A percentile compares a stretch with the other conserved stretches of the same genome.
Conservation (phyloP, 1,140 invertebrate species). For the Drosophila neocordata region DNA sequence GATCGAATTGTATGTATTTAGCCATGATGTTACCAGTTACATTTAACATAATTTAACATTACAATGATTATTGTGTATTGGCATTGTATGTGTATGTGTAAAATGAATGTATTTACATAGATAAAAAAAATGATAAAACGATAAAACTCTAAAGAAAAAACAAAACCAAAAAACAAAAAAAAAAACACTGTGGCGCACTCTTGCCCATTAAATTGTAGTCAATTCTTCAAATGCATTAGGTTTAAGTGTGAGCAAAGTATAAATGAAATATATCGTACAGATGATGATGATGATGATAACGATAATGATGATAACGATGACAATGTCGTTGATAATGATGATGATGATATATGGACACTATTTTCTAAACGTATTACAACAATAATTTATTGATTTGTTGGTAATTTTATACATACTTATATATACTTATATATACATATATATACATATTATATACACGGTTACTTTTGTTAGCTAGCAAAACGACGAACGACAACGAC, state of each 20-base stretch:
- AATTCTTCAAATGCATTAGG: slow-evolving; percentile 75
- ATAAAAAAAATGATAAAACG: neutral
- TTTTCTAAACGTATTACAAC: slow-evolving; percentile 81
- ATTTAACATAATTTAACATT: slow-evolving; percentile 74
- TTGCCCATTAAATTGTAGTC: slow-evolving; percentile 78
- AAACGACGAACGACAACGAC: slow-evolving; percentile 73
- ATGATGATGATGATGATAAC: slow-evolving; percentile 6
- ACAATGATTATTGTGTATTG: slow-evolving; percentile 78
- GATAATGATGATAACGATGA: slow-evolving; percentile 21
- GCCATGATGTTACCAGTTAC: slow-evolving; percentile 76
- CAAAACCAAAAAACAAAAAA: slow-evolving; percentile 37
- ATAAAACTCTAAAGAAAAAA: slow-evolving; percentile 47
- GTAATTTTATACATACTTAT: slow-evolving; percentile 67
- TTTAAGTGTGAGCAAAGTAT: slow-evolving; percentile 48
- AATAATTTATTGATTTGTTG: slow-evolving; percentile 80
- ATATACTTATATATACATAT: slow-evolving; percentile 17
- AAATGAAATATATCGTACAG: slow-evolving; percentile 31
- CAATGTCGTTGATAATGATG: slow-evolving; percentile 9
- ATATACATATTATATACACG: slow-evolving; percentile 64
- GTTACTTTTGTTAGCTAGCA: slow-evolving; percentile 78
- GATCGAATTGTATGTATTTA: slow-evolving; percentile 59
- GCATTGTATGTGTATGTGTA: slow-evolving; percentile 36
- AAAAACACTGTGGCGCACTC: slow-evolving; percentile 70
- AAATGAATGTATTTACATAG: slow-evolving; percentile 69
- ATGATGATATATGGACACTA: slow-evolving; percentile 78